Conservation (phyloP, 2,888 invertebrate genomes). For the Coelopa pilipes region DNA sequence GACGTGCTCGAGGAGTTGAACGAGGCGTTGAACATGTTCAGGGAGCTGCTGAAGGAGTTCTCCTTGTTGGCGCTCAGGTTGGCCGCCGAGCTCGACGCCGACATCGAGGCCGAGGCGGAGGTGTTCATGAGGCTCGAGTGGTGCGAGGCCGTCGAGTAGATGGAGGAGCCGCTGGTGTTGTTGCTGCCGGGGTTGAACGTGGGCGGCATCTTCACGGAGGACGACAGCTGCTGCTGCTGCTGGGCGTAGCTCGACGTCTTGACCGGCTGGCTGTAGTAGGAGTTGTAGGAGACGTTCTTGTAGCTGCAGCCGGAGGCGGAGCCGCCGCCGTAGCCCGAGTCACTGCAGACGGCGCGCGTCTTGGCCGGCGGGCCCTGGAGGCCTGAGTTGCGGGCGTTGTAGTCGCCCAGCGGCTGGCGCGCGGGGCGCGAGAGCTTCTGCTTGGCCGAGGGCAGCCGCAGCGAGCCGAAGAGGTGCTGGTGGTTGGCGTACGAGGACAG, state of each 20-base stretch:
- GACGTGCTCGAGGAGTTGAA: constrained; percentile 54
- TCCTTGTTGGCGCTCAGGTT: constrained; percentile 58
- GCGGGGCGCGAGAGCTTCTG: constrained; percentile 46
- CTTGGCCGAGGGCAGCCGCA: constrained; percentile 52
- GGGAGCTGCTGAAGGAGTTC: constrained; percentile 56
- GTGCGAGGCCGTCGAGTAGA: constrained; percentile 49
- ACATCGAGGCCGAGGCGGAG: constrained; percentile 47
- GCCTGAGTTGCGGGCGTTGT: constrained; percentile 47
- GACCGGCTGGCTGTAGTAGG: constrained; percentile 6
- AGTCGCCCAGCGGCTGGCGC: constrained; percentile 51
- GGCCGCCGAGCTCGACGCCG: constrained; percentile 51
- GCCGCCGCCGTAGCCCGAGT: constrained; percentile 39
- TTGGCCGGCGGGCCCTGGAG: constrained; percentile 52
- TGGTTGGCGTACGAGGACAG: constrained; percentile 42
- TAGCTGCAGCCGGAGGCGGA: background rate
- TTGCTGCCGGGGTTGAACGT: constrained; percentile 31
- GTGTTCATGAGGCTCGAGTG: constrained; percentile 53
- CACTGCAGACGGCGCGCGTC: constrained; percentile 51
- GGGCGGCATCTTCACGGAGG: constrained; percentile 27
- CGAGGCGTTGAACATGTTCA: constrained; percentile 47
- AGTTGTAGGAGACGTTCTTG: constrained; percentile 4
- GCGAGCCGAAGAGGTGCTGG: constrained; percentile 51
- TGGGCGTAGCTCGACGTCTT: constrained; percentile 15
- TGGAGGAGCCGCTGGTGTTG: constrained; percentile 47
- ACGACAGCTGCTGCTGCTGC: constrained; percentile 16